phyloP scores from a whole-genome alignment of 2,888 invertebrate species.

The Drosophila austrosaltans region DNA sequence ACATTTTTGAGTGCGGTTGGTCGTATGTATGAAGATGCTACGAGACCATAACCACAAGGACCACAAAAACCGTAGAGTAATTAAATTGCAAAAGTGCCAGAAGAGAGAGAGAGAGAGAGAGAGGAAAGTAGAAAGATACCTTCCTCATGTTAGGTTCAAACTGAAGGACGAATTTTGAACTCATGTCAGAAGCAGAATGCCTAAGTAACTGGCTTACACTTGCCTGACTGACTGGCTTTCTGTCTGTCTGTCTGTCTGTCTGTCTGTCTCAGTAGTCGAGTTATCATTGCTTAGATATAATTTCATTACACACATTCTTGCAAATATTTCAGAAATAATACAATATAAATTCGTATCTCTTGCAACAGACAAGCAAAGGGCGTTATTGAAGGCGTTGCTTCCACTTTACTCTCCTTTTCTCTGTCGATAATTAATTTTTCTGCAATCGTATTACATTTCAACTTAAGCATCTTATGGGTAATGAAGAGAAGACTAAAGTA shows the following conservation, averaged over 20 bases:
- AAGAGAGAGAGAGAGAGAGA: background rate
- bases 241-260: no score
- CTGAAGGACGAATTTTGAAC: conserved; percentile 74
- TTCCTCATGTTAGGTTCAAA: conserved; percentile 17
- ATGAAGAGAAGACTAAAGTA: conserved; percentile 35
- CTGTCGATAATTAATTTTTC: conserved; percentile 70
- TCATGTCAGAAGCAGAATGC: background rate
- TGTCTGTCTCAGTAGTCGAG: conserved; percentile 27
- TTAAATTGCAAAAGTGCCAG: conserved; percentile 66
- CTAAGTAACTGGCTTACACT: background rate
- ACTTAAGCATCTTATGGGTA: conserved; percentile 70
- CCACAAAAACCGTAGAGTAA: conserved; percentile 59
- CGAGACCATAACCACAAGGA: conserved; percentile 19
- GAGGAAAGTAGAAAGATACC: background rate
- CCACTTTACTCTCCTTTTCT: conserved; percentile 20
- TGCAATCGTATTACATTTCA: conserved; percentile 64
- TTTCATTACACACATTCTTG: conserved; percentile 60
- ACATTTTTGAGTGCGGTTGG: conserved; percentile 11
- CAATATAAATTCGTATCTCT: conserved; percentile 36
- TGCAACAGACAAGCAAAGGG: conserved; percentile 66
- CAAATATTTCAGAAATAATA: conserved; percentile 26
- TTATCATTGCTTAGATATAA: conserved; percentile 65
- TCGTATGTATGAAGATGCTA: background rate
- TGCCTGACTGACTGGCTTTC: background rate
- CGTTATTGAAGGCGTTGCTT: conserved; percentile 37